phyloP scores from a whole-genome alignment of 2,888 invertebrate species.

The Platycheirus albimanus region DNA sequence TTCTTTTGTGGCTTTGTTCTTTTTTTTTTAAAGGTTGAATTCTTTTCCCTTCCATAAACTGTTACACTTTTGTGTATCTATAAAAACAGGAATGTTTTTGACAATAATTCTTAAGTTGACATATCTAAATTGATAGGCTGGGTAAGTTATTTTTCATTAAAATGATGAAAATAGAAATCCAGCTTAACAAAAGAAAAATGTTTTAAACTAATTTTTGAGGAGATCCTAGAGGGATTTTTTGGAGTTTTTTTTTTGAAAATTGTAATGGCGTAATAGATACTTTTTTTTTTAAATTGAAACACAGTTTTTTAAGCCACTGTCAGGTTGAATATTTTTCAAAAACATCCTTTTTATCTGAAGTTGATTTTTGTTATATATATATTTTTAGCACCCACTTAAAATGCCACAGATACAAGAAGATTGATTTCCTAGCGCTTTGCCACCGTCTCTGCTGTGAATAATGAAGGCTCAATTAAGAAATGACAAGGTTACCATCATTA shows the following conservation, averaged over 20 bases:
- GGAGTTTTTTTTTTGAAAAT: too few relatives aligned
- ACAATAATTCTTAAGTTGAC: constrained; percentile 30
- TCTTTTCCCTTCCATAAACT: constrained; percentile 6
- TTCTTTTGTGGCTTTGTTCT: neutral
- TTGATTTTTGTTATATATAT: too few relatives aligned
- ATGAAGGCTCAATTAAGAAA: neutral
- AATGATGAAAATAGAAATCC: neutral
- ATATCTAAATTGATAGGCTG: neutral
- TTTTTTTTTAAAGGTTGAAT: constrained; percentile 14
- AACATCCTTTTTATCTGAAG: too few relatives aligned
- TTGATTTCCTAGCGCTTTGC: neutral
- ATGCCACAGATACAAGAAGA: too few relatives aligned
- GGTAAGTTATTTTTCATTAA: constrained; percentile 22
- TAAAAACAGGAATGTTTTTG: neutral
- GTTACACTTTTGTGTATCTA: too few relatives aligned
- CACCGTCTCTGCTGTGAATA: neutral
- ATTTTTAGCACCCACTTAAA: too few relatives aligned
- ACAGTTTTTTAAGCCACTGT: too few relatives aligned
- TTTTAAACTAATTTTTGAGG: neutral
- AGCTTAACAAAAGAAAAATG: neutral
- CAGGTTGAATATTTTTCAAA: too few relatives aligned
- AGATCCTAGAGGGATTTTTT: neutral
- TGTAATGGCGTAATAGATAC: too few relatives aligned
- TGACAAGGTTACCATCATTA: too few relatives aligned
- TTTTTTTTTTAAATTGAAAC: too few relatives aligned